Conservation (phyloP, 1,140 invertebrate genomes). For the Branchinecta lynchi region DNA sequence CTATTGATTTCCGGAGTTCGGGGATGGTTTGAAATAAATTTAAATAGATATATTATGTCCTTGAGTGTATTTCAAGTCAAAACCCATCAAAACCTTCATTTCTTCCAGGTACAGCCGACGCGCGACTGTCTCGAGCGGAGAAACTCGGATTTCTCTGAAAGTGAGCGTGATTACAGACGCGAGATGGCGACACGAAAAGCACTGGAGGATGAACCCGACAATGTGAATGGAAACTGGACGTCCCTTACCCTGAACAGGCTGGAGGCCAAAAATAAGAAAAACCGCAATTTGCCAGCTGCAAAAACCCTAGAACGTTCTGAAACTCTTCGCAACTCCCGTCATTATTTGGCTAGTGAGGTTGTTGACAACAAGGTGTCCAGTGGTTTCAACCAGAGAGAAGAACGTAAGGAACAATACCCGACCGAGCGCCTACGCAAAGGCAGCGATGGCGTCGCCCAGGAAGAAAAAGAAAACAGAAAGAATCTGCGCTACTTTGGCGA, state of each 20-base stretch:
- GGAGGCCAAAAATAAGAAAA: not conserved
- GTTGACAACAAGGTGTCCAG: not conserved
- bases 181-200: not conserved
- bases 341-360: not conserved
- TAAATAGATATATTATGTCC: too few species aligned
- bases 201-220: not conserved
- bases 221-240: not conserved
- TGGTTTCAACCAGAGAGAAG: not conserved
- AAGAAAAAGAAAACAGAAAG: conserved; percentile 1
- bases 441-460: not conserved
- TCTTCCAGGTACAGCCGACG: not conserved
- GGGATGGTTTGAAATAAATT: too few species aligned
- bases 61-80: too few species aligned
- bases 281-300: not conserved
- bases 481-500: not conserved
- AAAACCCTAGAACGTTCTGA: not conserved
- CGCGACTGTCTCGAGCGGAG: not conserved
- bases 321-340: not conserved
- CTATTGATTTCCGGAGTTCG: too few species aligned
- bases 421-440: not conserved
- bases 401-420: too few species aligned
- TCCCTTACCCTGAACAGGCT: not conserved
- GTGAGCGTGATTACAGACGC: not conserved
- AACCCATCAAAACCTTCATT: not conserved
- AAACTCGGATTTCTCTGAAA: conserved; percentile 1